A percentile compares a stretch with the other conserved stretches of the same genome.
Conservation (phyloP, 2,888 invertebrate species). For the Noctua fimbriata region DNA sequence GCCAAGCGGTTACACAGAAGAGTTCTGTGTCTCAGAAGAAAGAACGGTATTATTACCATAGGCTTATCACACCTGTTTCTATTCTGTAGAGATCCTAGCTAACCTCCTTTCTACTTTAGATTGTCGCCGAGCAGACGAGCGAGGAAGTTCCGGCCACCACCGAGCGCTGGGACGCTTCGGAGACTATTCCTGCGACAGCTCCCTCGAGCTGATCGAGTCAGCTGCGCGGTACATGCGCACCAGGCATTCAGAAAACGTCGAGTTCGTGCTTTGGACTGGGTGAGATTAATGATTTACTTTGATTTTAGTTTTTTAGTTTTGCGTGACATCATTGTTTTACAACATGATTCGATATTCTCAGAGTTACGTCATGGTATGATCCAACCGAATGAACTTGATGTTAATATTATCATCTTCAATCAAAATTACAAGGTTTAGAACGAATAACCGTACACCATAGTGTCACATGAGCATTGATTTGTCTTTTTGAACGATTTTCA, state of each 20-base stretch:
- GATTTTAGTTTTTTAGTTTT: background rate
- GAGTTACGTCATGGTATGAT: background rate
- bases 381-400: background rate
- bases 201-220: constrained; percentile 96
- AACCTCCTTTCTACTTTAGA: constrained; percentile 74
- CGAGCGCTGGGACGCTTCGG: constrained; percentile 91
- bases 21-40: background rate
- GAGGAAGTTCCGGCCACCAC: constrained; percentile 90
- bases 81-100: background rate
- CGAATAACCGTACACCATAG: background rate
- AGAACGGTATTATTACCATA: background rate
- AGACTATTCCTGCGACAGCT: constrained; percentile 95
- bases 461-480: background rate
- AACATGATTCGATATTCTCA: background rate
- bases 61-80: background rate
- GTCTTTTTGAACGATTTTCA: too few species aligned
- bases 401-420: background rate
- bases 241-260: constrained; percentile 95
- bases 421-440: background rate
- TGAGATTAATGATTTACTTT: constrained; percentile 83
- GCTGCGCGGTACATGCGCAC: constrained; percentile 96
- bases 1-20: background rate
- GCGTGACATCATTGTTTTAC: background rate
- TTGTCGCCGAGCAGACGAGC: constrained; percentile 92
- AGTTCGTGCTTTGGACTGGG: constrained; percentile 99